These are phyloP conservation scores for Tanytarsus gracilentus DNA, from an alignment of 2,888 invertebrate genomes.

Conservation along the genomic window DNA sequence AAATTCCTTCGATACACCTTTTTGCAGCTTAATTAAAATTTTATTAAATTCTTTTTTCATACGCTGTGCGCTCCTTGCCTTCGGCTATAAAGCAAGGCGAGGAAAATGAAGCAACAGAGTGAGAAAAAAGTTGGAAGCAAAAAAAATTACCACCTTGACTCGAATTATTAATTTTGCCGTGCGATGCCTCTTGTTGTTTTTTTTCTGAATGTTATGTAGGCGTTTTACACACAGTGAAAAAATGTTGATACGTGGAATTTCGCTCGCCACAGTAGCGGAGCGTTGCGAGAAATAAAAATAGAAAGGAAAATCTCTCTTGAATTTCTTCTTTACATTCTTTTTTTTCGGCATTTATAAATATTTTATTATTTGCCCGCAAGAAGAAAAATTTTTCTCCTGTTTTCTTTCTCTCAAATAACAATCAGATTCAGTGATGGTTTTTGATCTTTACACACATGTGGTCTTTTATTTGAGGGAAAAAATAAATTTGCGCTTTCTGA, in stretches of 20 bases:
- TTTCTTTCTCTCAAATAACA: too few species aligned
- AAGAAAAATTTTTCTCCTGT: too few species aligned
- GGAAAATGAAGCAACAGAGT: not conserved
- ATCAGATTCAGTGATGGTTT: too few species aligned
- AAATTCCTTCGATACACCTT: not conserved
- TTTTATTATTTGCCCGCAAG: not conserved
- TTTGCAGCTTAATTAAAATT: not conserved
- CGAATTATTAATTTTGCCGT: not conserved
- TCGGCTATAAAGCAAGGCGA: not conserved
- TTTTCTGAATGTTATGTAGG: not conserved
- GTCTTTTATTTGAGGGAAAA: too few species aligned
- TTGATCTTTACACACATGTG: too few species aligned
- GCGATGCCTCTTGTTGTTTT: not conserved
- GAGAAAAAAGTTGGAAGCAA: not conserved
- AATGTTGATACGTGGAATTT: constrained; percentile 10
- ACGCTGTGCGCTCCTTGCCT: not conserved
- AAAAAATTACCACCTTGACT: not conserved
- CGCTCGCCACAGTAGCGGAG: not conserved
- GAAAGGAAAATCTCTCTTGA: not conserved
- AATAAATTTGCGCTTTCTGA: too few species aligned
- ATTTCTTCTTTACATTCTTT: not conserved
- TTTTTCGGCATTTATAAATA: not conserved
- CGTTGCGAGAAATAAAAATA: constrained; percentile 1
- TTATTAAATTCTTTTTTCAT: not conserved
- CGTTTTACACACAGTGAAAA: not conserved